Evolutionary conservation across 2,888 invertebrate species (phyloP).

Genomic region (Diarsia rubi): DNA sequence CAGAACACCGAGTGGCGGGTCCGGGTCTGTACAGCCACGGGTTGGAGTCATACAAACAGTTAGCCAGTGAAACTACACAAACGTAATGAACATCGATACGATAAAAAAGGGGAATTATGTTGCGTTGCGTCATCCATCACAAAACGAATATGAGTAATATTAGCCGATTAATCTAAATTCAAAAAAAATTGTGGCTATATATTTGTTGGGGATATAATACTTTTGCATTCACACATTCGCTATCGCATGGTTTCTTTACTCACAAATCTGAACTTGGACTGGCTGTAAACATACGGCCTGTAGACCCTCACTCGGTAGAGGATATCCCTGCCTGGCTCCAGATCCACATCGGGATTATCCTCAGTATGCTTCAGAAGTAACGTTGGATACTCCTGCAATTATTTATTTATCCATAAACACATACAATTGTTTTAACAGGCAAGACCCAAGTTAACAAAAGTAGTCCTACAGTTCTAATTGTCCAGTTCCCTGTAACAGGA

Average conservation of each 20-base stretch:
- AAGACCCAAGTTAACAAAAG: too few relatives aligned
- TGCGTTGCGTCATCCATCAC: too few relatives aligned
- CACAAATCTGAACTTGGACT: slow-evolving; percentile 71
- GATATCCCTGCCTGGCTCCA: slow-evolving; percentile 82
- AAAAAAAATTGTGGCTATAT: background rate
- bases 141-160: background rate
- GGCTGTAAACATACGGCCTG: slow-evolving; percentile 75
- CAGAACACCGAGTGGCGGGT: slow-evolving; percentile 80
- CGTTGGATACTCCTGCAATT: slow-evolving; percentile 34
- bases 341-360: slow-evolving; percentile 45
- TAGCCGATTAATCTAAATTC: background rate
- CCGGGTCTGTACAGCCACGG: slow-evolving; percentile 64
- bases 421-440: too few relatives aligned
- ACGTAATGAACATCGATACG: background rate
- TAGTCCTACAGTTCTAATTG: too few relatives aligned
- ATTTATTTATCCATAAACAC: too few relatives aligned
- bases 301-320: slow-evolving; percentile 81
- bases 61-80: background rate
- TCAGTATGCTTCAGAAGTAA: background rate
- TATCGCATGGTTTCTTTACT: slow-evolving; percentile 53
- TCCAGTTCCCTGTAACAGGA: too few relatives aligned
- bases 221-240: background rate
- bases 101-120: background rate
- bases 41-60: background rate
- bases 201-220: background rate